Percentiles rank a stretch among this genome's conserved stretches.
Conservation (phyloP, 2,797 vertebrate genomes). For the Nyctibius grandis region DNA sequence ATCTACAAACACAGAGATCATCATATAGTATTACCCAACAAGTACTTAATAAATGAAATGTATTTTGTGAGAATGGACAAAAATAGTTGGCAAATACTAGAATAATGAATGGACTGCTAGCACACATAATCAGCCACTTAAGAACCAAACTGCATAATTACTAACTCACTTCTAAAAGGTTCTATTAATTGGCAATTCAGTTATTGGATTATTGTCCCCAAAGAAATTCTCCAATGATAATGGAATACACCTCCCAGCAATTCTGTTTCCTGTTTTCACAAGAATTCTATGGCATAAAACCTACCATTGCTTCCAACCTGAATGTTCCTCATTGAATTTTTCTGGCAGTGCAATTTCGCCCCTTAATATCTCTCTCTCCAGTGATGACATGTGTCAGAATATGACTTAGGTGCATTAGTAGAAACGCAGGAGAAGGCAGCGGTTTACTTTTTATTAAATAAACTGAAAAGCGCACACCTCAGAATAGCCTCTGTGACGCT, state of each 20-base stretch:
- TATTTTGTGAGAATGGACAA: background rate
- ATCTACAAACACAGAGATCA: background rate
- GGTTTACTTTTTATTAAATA: background rate
- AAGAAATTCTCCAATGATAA: background rate
- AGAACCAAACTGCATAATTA: background rate
- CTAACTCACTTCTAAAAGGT: background rate
- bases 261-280: background rate
- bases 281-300: background rate
- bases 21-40: background rate
- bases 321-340: background rate
- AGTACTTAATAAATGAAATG: background rate
- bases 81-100: background rate
- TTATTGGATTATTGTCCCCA: background rate
- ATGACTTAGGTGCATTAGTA: background rate
- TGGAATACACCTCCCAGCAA: background rate
- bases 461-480: background rate
- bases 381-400: rapidly evolving
- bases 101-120: background rate
- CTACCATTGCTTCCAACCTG: background rate
- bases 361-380: background rate
- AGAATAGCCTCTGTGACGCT: background rate
- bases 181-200: background rate
- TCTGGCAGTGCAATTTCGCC: background rate
- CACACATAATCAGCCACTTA: background rate
- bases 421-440: background rate